These are phyloP conservation scores for Tridacna gigas DNA, from an alignment of 2,888 invertebrate genomes.

Conservation along the genomic window DNA sequence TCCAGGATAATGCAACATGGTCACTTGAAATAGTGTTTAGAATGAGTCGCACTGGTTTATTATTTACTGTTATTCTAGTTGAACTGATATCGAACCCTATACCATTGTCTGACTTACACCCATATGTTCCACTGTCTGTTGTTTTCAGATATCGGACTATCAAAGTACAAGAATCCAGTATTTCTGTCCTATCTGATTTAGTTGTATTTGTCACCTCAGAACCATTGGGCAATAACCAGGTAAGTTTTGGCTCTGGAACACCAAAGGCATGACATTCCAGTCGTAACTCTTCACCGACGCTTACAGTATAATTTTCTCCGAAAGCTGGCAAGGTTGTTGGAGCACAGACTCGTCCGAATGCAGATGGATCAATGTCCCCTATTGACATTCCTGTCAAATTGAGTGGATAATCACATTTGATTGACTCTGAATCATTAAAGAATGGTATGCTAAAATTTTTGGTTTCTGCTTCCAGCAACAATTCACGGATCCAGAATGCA, in stretches of 20 bases:
- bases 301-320: slow-evolving; percentile 74
- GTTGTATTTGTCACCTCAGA: slow-evolving; percentile 76
- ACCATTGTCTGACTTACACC: slow-evolving; percentile 84
- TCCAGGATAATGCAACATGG: slow-evolving; percentile 84
- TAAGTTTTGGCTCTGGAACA: slow-evolving; percentile 83
- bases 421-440: slow-evolving; percentile 77
- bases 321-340: slow-evolving; percentile 81
- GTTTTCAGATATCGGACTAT: slow-evolving; percentile 63
- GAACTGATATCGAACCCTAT: slow-evolving; percentile 79
- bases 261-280: slow-evolving; percentile 85
- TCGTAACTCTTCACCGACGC: slow-evolving; percentile 82
- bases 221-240: slow-evolving; percentile 85
- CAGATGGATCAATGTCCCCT: slow-evolving; percentile 44
- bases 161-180: slow-evolving; percentile 63
- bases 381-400: slow-evolving; percentile 59
- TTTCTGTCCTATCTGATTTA: slow-evolving; percentile 53
- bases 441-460: slow-evolving; percentile 54
- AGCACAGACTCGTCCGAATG: slow-evolving; percentile 74
- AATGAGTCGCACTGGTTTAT: slow-evolving; percentile 83
- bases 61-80: slow-evolving; percentile 82
- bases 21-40: slow-evolving; percentile 81
- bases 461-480: slow-evolving; percentile 46
- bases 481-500: slow-evolving; percentile 78
- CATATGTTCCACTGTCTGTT: slow-evolving; percentile 84
- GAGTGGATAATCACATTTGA: slow-evolving; percentile 82